These are phyloP conservation scores for Heliocidaris erythrogramma DNA, from an alignment of 35 echinoderm and acorn worm species.

Conservation along the genomic window DNA sequence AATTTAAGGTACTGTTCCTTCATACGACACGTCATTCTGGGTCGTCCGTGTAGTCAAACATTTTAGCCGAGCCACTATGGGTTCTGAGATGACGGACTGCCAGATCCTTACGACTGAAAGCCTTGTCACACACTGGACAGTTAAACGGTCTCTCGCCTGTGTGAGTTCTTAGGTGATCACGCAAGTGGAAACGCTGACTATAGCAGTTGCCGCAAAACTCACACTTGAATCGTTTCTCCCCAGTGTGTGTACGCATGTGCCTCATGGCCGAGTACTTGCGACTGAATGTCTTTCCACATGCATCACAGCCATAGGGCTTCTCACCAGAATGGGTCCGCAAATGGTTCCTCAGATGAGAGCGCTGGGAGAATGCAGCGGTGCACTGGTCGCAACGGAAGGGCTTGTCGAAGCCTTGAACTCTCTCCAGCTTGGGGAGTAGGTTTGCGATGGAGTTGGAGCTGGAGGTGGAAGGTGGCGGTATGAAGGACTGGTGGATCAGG, in stretches of 20 bases:
- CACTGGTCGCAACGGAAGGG: conserved; percentile 68
- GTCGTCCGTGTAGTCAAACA: conserved; percentile 21
- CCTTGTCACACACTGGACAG: conserved; percentile 38
- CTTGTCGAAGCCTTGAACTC: conserved; percentile 53
- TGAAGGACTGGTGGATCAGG: conserved; percentile 32
- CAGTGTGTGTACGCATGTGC: conserved; percentile 22
- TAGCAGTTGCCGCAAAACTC: conserved; percentile 27
- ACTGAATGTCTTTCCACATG: conserved; percentile 59
- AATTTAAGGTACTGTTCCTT: not conserved
- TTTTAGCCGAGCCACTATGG: conserved; percentile 15
- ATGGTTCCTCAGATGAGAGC: conserved; percentile 53
- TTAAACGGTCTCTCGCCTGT: conserved; percentile 28
- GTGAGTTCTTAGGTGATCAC: conserved; percentile 5
- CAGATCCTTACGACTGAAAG: conserved; percentile 27
- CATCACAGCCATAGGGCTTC: conserved; percentile 58
- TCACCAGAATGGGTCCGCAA: conserved; percentile 66
- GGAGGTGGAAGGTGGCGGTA: not conserved
- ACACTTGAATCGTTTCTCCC: conserved; percentile 23
- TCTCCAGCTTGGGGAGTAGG: conserved; percentile 28
- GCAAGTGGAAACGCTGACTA: conserved; percentile 18
- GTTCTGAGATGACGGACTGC: conserved; percentile 22
- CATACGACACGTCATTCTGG: not conserved
- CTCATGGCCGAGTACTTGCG: conserved; percentile 24
- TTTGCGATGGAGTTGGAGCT: not conserved
- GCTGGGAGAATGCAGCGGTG: conserved; percentile 57